Conservation (phyloP, 1,140 invertebrate genomes). For the Ceratina calcarata region DNA sequence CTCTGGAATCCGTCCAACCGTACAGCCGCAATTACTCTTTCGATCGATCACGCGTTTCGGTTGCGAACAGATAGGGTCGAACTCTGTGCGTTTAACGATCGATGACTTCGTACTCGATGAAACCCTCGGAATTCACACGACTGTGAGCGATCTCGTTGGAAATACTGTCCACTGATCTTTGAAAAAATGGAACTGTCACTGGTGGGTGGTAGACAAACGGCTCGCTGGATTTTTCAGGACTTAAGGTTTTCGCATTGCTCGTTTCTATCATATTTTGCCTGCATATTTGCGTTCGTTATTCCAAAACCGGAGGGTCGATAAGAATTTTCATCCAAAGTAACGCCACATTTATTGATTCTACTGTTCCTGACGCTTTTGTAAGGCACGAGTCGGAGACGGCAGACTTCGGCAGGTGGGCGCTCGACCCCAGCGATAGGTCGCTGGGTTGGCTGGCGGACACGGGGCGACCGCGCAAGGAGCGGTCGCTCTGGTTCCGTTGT, state of each 20-base stretch:
- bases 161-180: neutral
- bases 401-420: too few relatives aligned
- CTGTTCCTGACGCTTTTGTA: too few relatives aligned
- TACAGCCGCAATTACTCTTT: conserved; percentile 40
- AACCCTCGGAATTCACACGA: neutral
- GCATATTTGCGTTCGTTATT: too few relatives aligned
- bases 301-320: too few relatives aligned
- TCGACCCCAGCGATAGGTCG: too few relatives aligned
- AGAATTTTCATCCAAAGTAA: too few relatives aligned
- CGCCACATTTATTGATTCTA: too few relatives aligned
- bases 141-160: neutral
- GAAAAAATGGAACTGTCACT: conserved; percentile 10
- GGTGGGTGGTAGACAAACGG: neutral
- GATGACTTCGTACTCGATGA: neutral
- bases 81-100: neutral
- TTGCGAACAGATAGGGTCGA: neutral
- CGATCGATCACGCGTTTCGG: conserved; percentile 43
- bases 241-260: neutral
- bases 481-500: too few relatives aligned
- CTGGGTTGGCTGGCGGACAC: too few relatives aligned
- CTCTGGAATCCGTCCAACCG: conserved; percentile 37
- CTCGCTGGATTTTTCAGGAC: neutral
- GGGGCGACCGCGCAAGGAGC: too few relatives aligned
- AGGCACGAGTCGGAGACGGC: too few relatives aligned
- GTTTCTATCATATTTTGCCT: too few relatives aligned